Evolutionary conservation across 2,113 vertebrate species (phyloP).

Genomic region (Muntiacus muntjak): DNA sequence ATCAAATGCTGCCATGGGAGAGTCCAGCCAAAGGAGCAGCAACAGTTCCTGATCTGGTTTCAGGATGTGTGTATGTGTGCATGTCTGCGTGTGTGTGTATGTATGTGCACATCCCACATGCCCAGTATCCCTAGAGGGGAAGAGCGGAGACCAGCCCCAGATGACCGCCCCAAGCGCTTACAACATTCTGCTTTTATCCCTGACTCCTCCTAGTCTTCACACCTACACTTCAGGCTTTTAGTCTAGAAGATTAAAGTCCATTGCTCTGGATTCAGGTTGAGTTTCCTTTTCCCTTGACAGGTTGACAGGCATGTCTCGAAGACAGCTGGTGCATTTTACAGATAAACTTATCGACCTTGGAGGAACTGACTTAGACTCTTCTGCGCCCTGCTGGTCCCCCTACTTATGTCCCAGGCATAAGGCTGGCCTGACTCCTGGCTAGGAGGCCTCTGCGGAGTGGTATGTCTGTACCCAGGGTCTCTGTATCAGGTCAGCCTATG

Average conservation of each 20-base stretch:
- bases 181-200: not conserved
- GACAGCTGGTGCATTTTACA: not conserved
- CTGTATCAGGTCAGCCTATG: rapidly evolving
- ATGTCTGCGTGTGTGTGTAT: not conserved
- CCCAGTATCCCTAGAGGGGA: not conserved
- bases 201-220: not conserved
- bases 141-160: rapidly evolving
- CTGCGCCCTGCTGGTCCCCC: rapidly evolving
- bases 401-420: rapidly evolving
- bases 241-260: not conserved
- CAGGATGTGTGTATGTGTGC: too few species aligned
- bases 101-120: too few species aligned
- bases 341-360: not conserved
- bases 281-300: not conserved
- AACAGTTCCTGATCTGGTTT: rapidly evolving
- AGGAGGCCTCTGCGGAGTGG: not conserved
- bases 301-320: not conserved
- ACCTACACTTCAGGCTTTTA: rapidly evolving
- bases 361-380: not conserved
- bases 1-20: too few species aligned
- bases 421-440: not conserved
- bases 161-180: rapidly evolving
- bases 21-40: not conserved
- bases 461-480: rapidly evolving
- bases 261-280: not conserved